Evolutionary conservation across 1,140 invertebrate species (phyloP).

Genomic region (Caenorhabditis inopinata): DNA sequence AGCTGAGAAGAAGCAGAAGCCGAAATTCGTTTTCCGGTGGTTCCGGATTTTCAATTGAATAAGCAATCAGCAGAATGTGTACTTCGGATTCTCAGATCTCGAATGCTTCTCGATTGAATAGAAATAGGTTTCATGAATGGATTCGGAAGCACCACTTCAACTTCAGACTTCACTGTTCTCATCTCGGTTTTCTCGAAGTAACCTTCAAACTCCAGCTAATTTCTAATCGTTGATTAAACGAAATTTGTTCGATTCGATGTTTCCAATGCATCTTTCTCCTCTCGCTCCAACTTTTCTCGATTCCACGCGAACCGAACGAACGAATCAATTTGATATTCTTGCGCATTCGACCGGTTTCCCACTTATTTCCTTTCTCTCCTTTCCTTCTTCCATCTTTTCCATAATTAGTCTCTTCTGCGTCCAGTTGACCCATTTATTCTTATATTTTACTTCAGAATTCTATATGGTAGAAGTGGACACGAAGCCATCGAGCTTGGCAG

Average conservation of each 20-base stretch:
- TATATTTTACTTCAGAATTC: constrained; percentile 21
- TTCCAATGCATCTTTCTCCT: background rate
- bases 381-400: background rate
- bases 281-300: background rate
- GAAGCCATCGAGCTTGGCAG: background rate
- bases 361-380: background rate
- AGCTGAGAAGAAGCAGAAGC: too few relatives aligned
- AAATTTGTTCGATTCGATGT: background rate
- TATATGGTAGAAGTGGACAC: constrained; percentile 27
- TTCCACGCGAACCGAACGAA: background rate
- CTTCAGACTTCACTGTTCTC: background rate
- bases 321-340: constrained; percentile 12
- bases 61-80: too few relatives aligned
- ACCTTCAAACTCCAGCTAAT: constrained; percentile 9
- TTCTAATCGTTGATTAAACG: background rate
- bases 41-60: too few relatives aligned
- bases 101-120: too few relatives aligned
- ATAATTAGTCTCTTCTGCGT: constrained; percentile 5
- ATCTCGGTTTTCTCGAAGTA: background rate
- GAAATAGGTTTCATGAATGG: too few relatives aligned
- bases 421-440: constrained; percentile 26
- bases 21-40: too few relatives aligned
- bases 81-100: too few relatives aligned
- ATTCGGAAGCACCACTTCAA: too few relatives aligned
- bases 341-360: constrained; percentile 5